phyloP scores from a whole-genome alignment of 2,888 invertebrate genomes.

The Ectemnius cavifrons region DNA sequence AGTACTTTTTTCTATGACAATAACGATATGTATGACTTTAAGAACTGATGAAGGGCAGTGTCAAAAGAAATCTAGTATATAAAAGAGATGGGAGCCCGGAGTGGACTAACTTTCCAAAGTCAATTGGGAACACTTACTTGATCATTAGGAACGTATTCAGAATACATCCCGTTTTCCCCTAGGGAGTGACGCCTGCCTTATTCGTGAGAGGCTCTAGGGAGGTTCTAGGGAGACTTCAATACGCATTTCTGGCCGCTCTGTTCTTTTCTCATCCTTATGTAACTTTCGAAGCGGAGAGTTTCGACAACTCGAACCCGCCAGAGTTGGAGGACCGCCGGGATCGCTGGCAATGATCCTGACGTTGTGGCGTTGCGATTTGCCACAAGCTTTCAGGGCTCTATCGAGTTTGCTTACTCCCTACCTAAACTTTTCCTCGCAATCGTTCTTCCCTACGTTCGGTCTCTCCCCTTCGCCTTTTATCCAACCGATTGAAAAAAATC shows the following conservation, averaged over 20 bases:
- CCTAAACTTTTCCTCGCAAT: conserved; percentile 34
- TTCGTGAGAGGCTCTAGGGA: conserved; percentile 5
- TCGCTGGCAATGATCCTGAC: conserved; percentile 15
- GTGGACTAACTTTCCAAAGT: background rate
- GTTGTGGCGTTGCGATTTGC: conserved; percentile 7
- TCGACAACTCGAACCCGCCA: conserved; percentile 9
- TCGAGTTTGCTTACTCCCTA: conserved; percentile 40
- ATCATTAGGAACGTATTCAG: conserved; percentile 43
- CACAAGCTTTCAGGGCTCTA: conserved; percentile 34
- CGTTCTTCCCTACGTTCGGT: background rate
- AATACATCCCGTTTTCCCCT: background rate
- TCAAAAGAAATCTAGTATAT: background rate
- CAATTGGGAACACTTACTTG: conserved; percentile 2
- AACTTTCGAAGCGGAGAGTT: conserved; percentile 25
- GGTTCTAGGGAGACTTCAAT: background rate
- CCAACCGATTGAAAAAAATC: conserved; percentile 19
- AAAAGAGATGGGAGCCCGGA: background rate
- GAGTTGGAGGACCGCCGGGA: conserved; percentile 13
- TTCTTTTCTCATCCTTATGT: conserved; percentile 17
- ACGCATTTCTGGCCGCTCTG: conserved; percentile 16
- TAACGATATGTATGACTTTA: no score
- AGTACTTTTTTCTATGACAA: no score
- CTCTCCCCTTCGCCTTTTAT: conserved; percentile 16
- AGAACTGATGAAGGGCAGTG: background rate
- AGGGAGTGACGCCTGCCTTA: background rate